phyloP scores from a whole-genome alignment of 2,113 vertebrate species.

The Pseudonaja textilis region DNA sequence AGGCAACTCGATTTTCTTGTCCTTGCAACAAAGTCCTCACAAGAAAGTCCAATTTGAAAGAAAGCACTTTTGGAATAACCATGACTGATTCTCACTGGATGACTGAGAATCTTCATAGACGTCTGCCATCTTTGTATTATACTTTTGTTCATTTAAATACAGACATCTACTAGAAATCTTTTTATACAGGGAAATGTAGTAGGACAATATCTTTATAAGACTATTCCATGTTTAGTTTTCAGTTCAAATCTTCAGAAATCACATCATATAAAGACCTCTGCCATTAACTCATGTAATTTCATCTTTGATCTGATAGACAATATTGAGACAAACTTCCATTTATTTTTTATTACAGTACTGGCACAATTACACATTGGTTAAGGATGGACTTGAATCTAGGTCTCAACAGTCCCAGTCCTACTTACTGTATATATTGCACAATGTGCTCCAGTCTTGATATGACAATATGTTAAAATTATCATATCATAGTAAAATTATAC shows the following conservation, averaged over 20 bases:
- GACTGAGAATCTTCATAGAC: not conserved
- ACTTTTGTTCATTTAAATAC: not conserved
- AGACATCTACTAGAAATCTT: not conserved
- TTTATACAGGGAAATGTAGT: not conserved
- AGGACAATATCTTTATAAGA: not conserved
- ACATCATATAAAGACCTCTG: not conserved
- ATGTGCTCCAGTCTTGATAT: not conserved
- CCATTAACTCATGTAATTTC: not conserved
- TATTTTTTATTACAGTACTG: not conserved
- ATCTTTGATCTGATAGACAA: not conserved
- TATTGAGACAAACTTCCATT: not conserved
- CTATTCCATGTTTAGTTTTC: not conserved
- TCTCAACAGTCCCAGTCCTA: not conserved
- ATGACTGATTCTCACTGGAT: not conserved
- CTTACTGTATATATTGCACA: not conserved
- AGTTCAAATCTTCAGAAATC: not conserved
- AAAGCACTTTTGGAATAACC: not conserved
- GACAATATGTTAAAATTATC: not conserved
- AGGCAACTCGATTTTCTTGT: not conserved
- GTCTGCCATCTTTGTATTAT: not conserved
- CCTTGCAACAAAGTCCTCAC: not conserved
- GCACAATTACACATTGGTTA: not conserved
- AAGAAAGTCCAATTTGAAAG: not conserved
- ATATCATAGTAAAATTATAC: not conserved
- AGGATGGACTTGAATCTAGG: not conserved